These are phyloP conservation scores for Arbacia lixula DNA, from an alignment of 53 echinoderm and acorn worm species.

Conservation along the genomic window DNA sequence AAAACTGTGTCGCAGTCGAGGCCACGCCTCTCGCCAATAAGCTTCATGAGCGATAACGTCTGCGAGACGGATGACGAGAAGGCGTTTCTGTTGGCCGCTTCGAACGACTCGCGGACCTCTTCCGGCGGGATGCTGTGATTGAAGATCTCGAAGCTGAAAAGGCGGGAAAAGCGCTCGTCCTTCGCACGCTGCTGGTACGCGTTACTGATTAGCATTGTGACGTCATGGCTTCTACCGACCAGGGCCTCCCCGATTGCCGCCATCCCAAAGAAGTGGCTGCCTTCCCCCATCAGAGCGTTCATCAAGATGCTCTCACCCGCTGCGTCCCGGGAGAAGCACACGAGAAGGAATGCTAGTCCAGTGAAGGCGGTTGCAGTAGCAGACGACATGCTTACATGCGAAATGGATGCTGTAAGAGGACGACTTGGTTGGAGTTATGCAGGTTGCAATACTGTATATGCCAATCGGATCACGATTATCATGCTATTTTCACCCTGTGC, in stretches of 20 bases:
- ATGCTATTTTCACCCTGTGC: too few species aligned
- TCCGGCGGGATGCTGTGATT: constrained; percentile 9
- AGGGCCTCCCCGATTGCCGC: constrained; percentile 35
- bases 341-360: too few species aligned
- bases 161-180: constrained; percentile 5
- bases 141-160: constrained; percentile 48
- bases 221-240: constrained; percentile 20
- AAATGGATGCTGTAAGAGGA: too few species aligned
- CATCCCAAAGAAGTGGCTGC: constrained; percentile 48
- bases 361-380: too few species aligned
- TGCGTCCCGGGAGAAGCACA: too few species aligned
- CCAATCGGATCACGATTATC: too few species aligned
- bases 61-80: background rate
- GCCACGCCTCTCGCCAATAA: constrained; percentile 23
- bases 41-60: background rate
- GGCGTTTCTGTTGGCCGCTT: constrained; percentile 4
- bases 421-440: too few species aligned
- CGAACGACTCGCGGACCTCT: constrained; percentile 14
- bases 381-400: too few species aligned
- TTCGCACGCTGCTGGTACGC: constrained; percentile 7
- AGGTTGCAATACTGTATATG: too few species aligned
- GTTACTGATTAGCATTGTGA: constrained; percentile 56
- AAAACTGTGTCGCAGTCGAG: constrained; percentile 38
- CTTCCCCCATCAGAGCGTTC: constrained; percentile 53
- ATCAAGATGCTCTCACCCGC: constrained; percentile 7